Evolutionary conservation across 1,140 invertebrate genomes (phyloP), one percentile per base, ranked within the genome.

Genomic region (Vollenhovia emeryi): DNA sequence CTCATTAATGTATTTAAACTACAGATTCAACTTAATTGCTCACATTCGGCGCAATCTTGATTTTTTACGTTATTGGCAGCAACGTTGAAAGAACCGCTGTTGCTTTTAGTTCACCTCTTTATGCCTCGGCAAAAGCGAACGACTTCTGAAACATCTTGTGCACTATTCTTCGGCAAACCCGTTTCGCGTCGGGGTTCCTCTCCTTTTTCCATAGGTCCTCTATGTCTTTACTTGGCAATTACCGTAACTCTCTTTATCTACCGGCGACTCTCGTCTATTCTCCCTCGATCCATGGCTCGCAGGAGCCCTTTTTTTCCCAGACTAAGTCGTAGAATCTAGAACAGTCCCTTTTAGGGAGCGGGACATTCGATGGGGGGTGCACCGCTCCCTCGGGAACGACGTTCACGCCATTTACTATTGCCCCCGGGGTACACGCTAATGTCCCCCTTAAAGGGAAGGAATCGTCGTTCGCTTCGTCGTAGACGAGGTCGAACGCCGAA

Each of bases 161-260:
- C 50, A 27, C 64, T 55, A 55, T 59, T 45, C 52, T 68, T 79
- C 15, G 60, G 36, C 57, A 43, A 48, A 40, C 40, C 50, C 74
- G 74, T 79, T 74, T 85, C 74, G 7, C 64, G 74, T 66, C 48
- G 21, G 52, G 27, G 45, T 43, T 82, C 13, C 43, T 64, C 40
- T 64, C 40, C 45, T 84, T 82, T 60, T 80, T 66, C 60, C 11
- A 62, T 40, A 60, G 71, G 24, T 59, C 52, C 57, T 55, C 74
- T 73, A 73, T 75, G 64, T 86, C 84, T 90, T 89, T 82, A 80
- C 87, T 45, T 73, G 73, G 87, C 90, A 91, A 92, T 92, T 91
- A 92, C 82, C 91, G 90, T 91, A 92, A 92, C 90, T 92, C 89
- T 90, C 91, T 92, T 91, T 92, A 92, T 92, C 91, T 91, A 74